Conservation (phyloP, 2,113 vertebrate species). For the Hymenochirus boettgeri region DNA sequence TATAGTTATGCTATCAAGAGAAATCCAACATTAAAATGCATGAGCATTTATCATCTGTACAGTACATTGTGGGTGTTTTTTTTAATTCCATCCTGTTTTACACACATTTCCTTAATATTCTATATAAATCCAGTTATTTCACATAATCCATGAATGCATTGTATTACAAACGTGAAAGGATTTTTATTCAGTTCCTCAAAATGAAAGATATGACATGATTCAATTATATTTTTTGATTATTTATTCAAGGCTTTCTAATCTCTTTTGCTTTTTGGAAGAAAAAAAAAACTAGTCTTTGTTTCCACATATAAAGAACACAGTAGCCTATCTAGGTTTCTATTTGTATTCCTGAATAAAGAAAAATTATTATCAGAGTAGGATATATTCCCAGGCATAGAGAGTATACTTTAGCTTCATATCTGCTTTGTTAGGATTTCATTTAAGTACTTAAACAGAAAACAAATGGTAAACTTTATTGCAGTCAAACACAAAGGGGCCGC, state of each 20-base stretch:
- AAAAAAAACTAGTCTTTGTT: background rate
- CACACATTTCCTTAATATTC: too few species aligned
- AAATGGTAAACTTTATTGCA: too few species aligned
- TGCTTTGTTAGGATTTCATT: too few species aligned
- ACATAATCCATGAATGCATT: slow-evolving; percentile 25
- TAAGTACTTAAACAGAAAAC: too few species aligned
- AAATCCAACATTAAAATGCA: too few species aligned
- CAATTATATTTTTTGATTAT: slow-evolving; percentile 27
- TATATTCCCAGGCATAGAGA: background rate
- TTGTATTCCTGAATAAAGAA: slow-evolving; percentile 12
- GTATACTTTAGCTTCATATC: too few species aligned
- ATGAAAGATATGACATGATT: slow-evolving; percentile 12
- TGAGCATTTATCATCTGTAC: too few species aligned
- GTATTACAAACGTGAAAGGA: slow-evolving; percentile 7
- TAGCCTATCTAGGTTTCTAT: background rate
- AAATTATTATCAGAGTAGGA: slow-evolving; percentile 1
- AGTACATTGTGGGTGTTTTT: too few species aligned
- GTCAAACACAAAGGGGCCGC: too few species aligned
- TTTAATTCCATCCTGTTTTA: too few species aligned
- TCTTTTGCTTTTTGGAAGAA: background rate
- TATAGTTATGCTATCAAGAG: too few species aligned
- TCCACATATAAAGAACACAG: slow-evolving; percentile 7
- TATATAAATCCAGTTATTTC: slow-evolving; percentile 29
- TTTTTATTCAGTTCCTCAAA: slow-evolving; percentile 14
- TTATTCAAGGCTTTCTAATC: slow-evolving; percentile 17